Base-by-base conservation (phyloP, 2,113 vertebrate species). In the Salvelinus fontinalis region DNA sequence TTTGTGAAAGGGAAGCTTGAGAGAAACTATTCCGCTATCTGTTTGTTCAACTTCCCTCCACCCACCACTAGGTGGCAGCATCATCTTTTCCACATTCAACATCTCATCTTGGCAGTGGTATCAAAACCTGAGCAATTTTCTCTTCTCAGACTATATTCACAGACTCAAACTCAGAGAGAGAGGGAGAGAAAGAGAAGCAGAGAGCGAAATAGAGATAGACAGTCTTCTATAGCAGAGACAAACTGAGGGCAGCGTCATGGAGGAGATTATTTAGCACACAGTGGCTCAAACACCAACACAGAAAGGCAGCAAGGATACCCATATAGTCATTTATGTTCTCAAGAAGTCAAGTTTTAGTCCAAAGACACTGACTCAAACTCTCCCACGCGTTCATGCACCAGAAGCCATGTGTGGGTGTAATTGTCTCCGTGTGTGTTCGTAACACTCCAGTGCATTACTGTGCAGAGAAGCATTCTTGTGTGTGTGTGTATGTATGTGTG, bases 251-350 rank as follows among this genome's bases (percentile, higher is more conserved):
- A 75, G 79, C 87, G 85, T 92, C 88, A 92, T 90, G 90, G 87
- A 92, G 85, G 84, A 87, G 83, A 84, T 89, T 91, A 89, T 91
- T 92, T 87, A 88, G 83, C 62, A 57, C 76, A 49, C 70, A 72
- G 75, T 82, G 79, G 84, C 75, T 86, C 86, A 91, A 92, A 86
- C 74, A 69, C 1, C 14, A 54, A 18, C 51, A 54, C 14, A 54
- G 4, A 54, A 54, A 54, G 16, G 51, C 12, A 54, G 12, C 16
- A 57, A 67, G 62, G 76, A 79, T 73, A 84, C 76, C 67, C 69
- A 54, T 9, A 11, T 29, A 39, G 13, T 2, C 44, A 82, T 76
- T 79, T 71, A 67, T 81, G 79, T 59, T 77, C 76, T 76, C 71
- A 14, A 5, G 60, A 65, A 78, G 73, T 79, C 64, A 54, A 80